Evolutionary conservation across 2,888 invertebrate species (phyloP).

Genomic region (Deilephila elpenor): DNA sequence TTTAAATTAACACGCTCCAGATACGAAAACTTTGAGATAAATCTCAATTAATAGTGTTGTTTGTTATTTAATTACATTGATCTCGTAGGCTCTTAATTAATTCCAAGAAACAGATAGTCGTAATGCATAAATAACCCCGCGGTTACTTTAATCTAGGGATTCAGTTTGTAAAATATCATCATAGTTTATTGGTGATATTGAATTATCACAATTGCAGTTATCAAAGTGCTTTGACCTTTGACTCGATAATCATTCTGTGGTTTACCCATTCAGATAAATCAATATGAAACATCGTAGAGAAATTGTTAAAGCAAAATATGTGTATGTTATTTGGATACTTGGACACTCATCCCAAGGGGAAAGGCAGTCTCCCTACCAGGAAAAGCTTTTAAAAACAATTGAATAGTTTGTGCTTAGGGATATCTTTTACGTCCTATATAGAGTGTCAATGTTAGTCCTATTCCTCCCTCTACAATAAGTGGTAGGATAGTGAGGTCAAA

Average conservation of each 20-base stretch:
- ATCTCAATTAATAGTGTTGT: constrained; percentile 7
- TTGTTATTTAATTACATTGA: constrained; percentile 12
- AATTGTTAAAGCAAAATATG: neutral
- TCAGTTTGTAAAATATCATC: neutral
- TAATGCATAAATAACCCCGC: neutral
- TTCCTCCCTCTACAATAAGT: too few relatives aligned
- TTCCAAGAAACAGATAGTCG: constrained; percentile 10
- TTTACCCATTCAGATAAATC: neutral
- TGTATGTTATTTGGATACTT: neutral
- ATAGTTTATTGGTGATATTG: neutral
- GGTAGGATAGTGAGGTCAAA: too few relatives aligned
- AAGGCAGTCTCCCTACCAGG: too few relatives aligned
- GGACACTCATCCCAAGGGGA: neutral
- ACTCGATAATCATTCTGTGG: neutral
- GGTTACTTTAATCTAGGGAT: neutral
- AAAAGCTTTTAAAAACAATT: too few relatives aligned
- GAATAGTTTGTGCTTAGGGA: too few relatives aligned
- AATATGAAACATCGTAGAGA: neutral
- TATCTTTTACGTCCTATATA: too few relatives aligned
- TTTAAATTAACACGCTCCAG: constrained; percentile 10
- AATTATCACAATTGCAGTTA: neutral
- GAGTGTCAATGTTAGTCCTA: too few relatives aligned
- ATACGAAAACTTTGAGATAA: constrained; percentile 14
- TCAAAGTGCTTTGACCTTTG: neutral
- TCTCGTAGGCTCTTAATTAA: constrained; percentile 24